These are phyloP conservation scores for Carassius carassius DNA, from an alignment of 2,113 vertebrate species.

Conservation along the genomic window DNA sequence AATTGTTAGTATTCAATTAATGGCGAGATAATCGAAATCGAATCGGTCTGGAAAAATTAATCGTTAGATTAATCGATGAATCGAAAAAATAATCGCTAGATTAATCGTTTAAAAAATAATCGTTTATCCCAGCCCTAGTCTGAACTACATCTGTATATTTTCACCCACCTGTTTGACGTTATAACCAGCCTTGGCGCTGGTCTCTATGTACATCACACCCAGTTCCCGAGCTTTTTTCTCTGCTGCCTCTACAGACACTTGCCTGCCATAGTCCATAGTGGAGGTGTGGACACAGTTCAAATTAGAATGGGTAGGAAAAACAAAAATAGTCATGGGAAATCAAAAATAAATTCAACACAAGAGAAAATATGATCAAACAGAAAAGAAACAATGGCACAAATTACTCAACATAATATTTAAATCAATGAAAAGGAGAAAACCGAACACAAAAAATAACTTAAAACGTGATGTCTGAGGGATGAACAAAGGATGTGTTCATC, in stretches of 20 bases:
- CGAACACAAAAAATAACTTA: slow-evolving; percentile 7
- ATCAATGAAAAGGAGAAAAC: slow-evolving; percentile 25
- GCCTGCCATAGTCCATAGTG: slow-evolving; percentile 73
- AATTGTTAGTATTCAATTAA: no score
- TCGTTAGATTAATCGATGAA: no score
- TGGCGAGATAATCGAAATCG: no score
- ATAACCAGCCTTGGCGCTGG: slow-evolving; percentile 81
- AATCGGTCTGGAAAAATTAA: no score
- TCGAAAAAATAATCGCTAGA: no score
- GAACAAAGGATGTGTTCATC: background rate
- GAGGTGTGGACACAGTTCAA: slow-evolving; percentile 52
- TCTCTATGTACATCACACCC: slow-evolving; percentile 84
- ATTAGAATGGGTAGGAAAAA: slow-evolving; percentile 61
- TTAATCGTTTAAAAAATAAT: no score
- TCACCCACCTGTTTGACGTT: slow-evolving; percentile 81
- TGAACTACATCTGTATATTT: background rate
- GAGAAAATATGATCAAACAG: slow-evolving; percentile 48
- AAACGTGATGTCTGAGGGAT: slow-evolving; percentile 22
- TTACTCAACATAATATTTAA: slow-evolving; percentile 42
- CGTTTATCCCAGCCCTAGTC: no score
- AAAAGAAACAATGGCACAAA: slow-evolving; percentile 43
- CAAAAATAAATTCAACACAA: slow-evolving; percentile 50
- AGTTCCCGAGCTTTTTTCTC: slow-evolving; percentile 80
- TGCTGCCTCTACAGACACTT: slow-evolving; percentile 82
- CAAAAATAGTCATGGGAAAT: slow-evolving; percentile 62